Evolutionary conservation across 1,140 invertebrate genomes (phyloP).

Genomic region (Liolophura sinensis): DNA sequence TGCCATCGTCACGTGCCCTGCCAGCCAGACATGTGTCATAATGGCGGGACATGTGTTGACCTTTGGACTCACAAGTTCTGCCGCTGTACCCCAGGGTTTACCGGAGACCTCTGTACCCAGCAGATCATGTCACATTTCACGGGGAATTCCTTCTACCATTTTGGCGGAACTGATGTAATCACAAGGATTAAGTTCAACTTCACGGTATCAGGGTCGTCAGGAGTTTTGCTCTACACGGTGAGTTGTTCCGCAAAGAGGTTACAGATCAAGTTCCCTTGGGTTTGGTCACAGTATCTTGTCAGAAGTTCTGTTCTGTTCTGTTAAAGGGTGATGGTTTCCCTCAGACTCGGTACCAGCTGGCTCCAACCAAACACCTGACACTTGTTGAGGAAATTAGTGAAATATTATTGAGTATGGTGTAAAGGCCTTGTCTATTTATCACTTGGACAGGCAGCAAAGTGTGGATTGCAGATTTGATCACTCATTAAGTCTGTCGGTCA

Average conservation of each 20-base stretch:
- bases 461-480: too few relatives aligned
- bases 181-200: conserved; percentile 27
- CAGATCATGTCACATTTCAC: conserved; percentile 37
- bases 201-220: conserved; percentile 16
- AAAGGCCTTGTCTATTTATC: too few relatives aligned
- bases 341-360: neutral
- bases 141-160: conserved; percentile 30
- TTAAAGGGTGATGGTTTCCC: neutral
- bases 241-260: too few relatives aligned
- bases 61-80: conserved; percentile 33
- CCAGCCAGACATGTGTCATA: conserved; percentile 19
- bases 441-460: too few relatives aligned
- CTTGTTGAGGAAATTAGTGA: too few relatives aligned
- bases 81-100: conserved; percentile 31
- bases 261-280: neutral
- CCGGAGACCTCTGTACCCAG: conserved; percentile 23
- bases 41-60: conserved; percentile 40
- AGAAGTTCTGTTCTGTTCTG: neutral
- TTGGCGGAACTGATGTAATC: conserved; percentile 20
- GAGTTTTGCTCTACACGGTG: conserved; percentile 41
- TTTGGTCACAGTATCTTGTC: neutral
- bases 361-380: too few relatives aligned
- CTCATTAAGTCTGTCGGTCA: too few relatives aligned
- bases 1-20: conserved; percentile 31
- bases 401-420: too few relatives aligned